These are phyloP conservation scores for Vulpes vulpes DNA, from an alignment of 2,113 vertebrate genomes.

Conservation along the genomic window DNA sequence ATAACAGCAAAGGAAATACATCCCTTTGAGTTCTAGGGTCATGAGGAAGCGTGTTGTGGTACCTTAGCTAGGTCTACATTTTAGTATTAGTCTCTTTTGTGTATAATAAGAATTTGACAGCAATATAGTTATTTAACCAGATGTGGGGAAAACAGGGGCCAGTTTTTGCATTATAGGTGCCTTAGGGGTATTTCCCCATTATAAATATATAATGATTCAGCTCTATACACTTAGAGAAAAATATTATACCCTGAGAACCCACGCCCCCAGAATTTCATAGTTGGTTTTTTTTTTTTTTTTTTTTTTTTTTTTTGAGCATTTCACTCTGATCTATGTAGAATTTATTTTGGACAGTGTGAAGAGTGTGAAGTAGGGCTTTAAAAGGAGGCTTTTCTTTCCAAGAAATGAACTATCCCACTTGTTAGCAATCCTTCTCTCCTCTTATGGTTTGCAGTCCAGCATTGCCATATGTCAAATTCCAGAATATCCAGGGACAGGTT, in stretches of 20 bases:
- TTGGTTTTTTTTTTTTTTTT: neutral
- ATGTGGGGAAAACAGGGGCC: neutral
- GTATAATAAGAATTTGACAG: neutral
- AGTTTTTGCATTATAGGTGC: neutral
- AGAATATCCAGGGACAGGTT: neutral
- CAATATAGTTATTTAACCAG: neutral
- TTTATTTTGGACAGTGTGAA: neutral
- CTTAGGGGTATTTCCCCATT: constrained; percentile 17
- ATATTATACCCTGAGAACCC: constrained; percentile 14
- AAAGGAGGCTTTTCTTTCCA: neutral
- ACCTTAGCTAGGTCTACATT: neutral
- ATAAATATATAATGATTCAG: constrained; percentile 48
- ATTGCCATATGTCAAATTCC: neutral
- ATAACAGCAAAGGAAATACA: neutral
- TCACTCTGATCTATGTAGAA: constrained; percentile 1
- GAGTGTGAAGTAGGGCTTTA: neutral
- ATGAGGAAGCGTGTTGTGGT: neutral
- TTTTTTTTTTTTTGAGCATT: neutral
- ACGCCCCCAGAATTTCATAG: constrained; percentile 23
- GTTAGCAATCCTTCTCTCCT: neutral
- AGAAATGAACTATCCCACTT: neutral
- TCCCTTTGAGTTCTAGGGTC: neutral
- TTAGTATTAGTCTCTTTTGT: neutral
- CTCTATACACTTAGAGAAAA: constrained; percentile 25
- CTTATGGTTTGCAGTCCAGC: neutral